Evolutionary conservation across 2,113 vertebrate genomes (phyloP), one percentile per base, ranked within the genome.

Genomic region (Columba livia): DNA sequence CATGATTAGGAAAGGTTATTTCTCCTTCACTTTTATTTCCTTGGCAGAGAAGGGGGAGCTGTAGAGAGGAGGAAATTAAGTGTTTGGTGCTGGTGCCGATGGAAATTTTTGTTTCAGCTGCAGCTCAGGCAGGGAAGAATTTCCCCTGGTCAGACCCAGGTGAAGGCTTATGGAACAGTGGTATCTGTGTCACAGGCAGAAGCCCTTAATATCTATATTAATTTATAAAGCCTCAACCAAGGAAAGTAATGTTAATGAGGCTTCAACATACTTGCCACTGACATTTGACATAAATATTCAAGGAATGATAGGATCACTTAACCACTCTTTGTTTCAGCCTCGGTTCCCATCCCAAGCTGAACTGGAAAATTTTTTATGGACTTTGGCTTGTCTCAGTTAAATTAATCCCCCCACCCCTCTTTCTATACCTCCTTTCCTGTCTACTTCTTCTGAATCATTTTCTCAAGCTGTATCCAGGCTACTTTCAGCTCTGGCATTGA

Each of bases 351-450:
- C 92, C 77, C 64, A 92, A 92, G 89, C 24, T 87, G 83, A 92
- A 89, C 67, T 95, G 90, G 95, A 94, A 91, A 85, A 67, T 2
- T 57, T 95, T 96, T 94, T 81, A 95, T 65, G 61, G 78, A 53
- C 38, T 91, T 93, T 94, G 94, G 85, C 94, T 90, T 93, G 73
- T 64, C 38, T 80, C 69, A 28, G 81, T 72, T 90, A 94, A 94
- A 91, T 89, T 88, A 89, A 38, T 44, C 60, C 57, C 31, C 81
- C 79, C 53, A 1, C 72, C 34, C 75, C 65, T 74, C 89, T 95
- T 94, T 95, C 90, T 94, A 93, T 94, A 93, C 94, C 93, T 96
- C 86, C 77, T 93, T 95, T 96, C 92, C 90, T 79, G 92, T 90
- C 88, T 94, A 8, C 48, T 85, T 53, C 66, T 77, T 91, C 90